phyloP scores from a whole-genome alignment of 64 coral and sea anemone genomes.

The Pachyseris speciosa region DNA sequence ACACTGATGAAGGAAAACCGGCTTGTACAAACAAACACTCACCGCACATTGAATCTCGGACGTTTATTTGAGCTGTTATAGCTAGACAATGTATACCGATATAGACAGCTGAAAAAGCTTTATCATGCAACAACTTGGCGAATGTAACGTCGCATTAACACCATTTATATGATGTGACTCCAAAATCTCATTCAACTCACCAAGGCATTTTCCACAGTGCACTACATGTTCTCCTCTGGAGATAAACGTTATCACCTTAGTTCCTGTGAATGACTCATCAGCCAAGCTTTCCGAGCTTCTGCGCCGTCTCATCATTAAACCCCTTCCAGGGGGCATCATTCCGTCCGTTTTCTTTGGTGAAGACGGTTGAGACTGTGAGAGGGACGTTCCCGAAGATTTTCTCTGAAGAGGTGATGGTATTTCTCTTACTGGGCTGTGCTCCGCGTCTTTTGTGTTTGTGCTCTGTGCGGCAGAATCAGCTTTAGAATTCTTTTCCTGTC shows the following conservation, averaged over 20 bases:
- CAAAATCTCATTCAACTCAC: constrained; percentile 54
- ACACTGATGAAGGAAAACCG: no score
- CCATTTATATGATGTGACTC: no score
- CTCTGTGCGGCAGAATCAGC: constrained; percentile 11
- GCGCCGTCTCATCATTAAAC: constrained; percentile 65
- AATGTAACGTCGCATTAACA: no score
- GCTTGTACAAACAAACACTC: no score
- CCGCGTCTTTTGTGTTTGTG: constrained; percentile 25
- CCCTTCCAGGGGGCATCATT: not conserved
- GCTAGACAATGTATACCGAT: no score
- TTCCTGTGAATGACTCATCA: constrained; percentile 64
- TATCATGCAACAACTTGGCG: no score
- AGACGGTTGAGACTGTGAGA: not conserved
- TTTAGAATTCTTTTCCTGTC: constrained; percentile 45
- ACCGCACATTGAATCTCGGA: no score
- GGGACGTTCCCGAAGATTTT: not conserved
- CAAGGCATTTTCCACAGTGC: constrained; percentile 92
- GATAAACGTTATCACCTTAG: constrained; percentile 57
- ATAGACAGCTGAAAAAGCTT: no score
- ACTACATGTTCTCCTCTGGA: constrained; percentile 82
- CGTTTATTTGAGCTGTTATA: no score
- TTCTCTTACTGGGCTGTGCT: constrained; percentile 8
- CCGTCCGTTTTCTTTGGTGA: constrained; percentile 28
- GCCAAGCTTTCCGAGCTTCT: constrained; percentile 75
- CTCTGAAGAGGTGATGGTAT: not conserved